phyloP scores from a whole-genome alignment of 2,113 vertebrate genomes.

The Anguilla rostrata region DNA sequence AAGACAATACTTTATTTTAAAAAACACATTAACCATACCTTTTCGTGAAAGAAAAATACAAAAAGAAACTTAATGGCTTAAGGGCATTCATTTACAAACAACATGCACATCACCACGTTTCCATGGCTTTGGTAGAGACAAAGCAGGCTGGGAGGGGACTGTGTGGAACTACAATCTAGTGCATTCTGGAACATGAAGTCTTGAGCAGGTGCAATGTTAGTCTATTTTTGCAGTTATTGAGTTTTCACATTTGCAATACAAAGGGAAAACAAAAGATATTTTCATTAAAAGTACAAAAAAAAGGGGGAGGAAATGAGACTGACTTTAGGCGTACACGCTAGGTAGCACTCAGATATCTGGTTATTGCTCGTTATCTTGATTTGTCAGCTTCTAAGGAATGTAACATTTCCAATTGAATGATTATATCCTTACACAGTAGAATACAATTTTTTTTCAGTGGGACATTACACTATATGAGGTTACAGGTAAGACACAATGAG shows the following conservation, averaged over 20 bases:
- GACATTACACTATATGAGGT: background rate
- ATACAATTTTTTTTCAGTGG: background rate
- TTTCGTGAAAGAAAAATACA: slow-evolving; percentile 27
- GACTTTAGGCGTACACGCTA: background rate
- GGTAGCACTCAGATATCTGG: slow-evolving; percentile 5
- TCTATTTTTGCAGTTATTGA: background rate
- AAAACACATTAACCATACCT: slow-evolving; percentile 15
- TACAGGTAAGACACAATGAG: background rate
- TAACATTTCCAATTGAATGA: background rate
- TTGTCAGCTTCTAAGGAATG: background rate
- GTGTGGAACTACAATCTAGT: background rate
- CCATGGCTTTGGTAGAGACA: slow-evolving; percentile 29
- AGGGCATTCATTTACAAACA: slow-evolving; percentile 51
- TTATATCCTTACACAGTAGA: background rate
- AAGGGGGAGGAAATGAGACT: background rate
- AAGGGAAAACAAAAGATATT: background rate
- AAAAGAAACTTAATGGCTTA: slow-evolving; percentile 43
- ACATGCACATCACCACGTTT: slow-evolving; percentile 57
- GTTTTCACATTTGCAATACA: background rate
- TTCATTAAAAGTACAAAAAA: background rate
- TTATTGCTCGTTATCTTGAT: slow-evolving; percentile 22
- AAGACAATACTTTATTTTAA: slow-evolving; percentile 20
- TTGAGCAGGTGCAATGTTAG: background rate
- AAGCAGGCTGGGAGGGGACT: background rate
- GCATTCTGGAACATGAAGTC: slow-evolving; percentile 14